Conservation (phyloP, 2,888 invertebrate genomes). For the Linnaemya tessellans region DNA sequence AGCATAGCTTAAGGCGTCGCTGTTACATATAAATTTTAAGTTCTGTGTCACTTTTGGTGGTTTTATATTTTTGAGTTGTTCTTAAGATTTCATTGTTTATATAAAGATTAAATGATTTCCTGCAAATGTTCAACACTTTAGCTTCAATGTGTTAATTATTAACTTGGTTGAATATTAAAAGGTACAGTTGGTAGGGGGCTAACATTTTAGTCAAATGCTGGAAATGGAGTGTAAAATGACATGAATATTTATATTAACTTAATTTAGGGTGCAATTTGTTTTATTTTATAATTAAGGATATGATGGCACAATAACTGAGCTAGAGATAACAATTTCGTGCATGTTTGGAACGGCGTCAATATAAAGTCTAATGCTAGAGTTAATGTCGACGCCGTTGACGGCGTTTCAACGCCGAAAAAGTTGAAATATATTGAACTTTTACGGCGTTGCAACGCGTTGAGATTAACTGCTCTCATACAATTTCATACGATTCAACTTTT, state of each 20-base stretch:
- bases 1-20: constrained; percentile 63
- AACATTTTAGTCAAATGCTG: no score
- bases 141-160: background rate
- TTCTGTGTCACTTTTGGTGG: constrained; percentile 1
- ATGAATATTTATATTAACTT: background rate
- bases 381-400: no score
- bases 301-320: no score
- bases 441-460: no score
- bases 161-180: background rate
- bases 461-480: no score
- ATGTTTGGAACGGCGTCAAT: no score
- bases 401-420: no score
- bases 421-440: no score
- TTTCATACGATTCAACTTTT: no score
- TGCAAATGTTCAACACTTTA: background rate
- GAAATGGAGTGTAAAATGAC: no score
- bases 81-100: constrained; percentile 12
- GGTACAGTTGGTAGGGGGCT: background rate
- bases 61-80: constrained; percentile 3
- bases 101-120: background rate
- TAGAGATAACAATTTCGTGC: no score
- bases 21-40: constrained; percentile 54
- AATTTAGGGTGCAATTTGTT: background rate
- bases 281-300: background rate
- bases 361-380: no score